phyloP scores from a whole-genome alignment of 2,888 invertebrate species.

The Yponomeuta malinellus region DNA sequence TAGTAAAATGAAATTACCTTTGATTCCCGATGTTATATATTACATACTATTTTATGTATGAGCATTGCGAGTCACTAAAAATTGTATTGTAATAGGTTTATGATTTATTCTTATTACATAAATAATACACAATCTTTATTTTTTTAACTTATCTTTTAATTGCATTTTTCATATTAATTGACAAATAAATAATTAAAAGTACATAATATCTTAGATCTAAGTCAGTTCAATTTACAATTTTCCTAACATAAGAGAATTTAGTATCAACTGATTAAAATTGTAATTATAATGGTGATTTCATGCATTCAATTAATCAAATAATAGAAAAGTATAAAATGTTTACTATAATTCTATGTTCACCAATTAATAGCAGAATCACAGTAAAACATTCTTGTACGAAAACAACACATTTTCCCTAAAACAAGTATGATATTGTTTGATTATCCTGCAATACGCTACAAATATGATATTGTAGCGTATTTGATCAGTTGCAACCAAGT shows the following conservation, averaged over 20 bases:
- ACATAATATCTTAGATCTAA: not conserved
- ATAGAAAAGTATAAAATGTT: not conserved
- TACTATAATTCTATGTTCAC: too few species aligned
- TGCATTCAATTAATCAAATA: not conserved
- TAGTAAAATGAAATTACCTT: too few species aligned
- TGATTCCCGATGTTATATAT: too few species aligned
- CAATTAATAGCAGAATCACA: too few species aligned
- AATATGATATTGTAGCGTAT: not conserved
- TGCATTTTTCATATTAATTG: slow-evolving; percentile 34
- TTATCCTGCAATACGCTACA: too few species aligned
- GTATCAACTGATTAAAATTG: slow-evolving; percentile 2
- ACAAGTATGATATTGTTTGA: too few species aligned
- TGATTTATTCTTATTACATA: not conserved
- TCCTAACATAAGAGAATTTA: not conserved
- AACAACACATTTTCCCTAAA: too few species aligned
- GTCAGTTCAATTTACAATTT: slow-evolving; percentile 14
- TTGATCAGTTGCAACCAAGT: not conserved
- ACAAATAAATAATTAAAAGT: slow-evolving; percentile 32
- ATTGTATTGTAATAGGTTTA: not conserved
- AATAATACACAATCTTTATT: not conserved
- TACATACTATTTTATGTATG: too few species aligned
- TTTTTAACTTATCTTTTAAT: not conserved
- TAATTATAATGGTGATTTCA: not conserved
- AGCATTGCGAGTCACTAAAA: too few species aligned
- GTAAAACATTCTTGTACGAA: too few species aligned